Base-by-base conservation (phyloP, 1,140 invertebrate species). In the Formica exsecta region DNA sequence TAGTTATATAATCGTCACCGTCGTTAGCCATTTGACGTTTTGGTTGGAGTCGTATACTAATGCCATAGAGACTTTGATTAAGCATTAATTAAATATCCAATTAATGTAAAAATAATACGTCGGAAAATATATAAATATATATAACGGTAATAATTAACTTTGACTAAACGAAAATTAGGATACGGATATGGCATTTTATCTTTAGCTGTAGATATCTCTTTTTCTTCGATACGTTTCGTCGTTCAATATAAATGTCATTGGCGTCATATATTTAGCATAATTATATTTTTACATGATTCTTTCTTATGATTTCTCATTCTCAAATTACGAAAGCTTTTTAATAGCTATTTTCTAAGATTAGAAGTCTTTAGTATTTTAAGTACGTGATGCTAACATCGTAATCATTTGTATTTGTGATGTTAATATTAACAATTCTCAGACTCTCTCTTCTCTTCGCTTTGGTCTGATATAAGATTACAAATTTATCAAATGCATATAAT, bases 51-150 rank as follows among this genome's bases (percentile, higher is more conserved):
- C 51, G 36, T 29, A 16, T 81, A 44, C 48, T 59, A 73, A 51
- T 25, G 22, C 22, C 19, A 51, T 16, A 54, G 32, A 11, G 25
- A 9, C n/a, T 74, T 36, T 38, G 2, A 13, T 44, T 51, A 22
- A n/a, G 25, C n/a, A 48, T 83, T 73, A 81, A 73, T 32, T 81
- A 41, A 36, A 13, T 0, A 38, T 38, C 19, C 25, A 62, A 81
- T 73, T 62, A 83, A 19, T 32, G 5, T 57, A 29, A 54, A 68
- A 38, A 8, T 80, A 80, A 80, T 59, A 59, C 7, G 25, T 2
- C 65, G 25, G 5, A 22, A 19, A 44, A 59, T 44, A 44, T 81
- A 61, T 32, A 32, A 80, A 68, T 80, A 81, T 54, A 16, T 16
- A 25, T 59, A 22, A 11, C 19, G 11, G 6, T 54, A 54, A 57